Evolutionary conservation across 2,797 vertebrate species (phyloP), one percentile per base, ranked within the genome.

Genomic region (Heteromormyrus szaboi): DNA sequence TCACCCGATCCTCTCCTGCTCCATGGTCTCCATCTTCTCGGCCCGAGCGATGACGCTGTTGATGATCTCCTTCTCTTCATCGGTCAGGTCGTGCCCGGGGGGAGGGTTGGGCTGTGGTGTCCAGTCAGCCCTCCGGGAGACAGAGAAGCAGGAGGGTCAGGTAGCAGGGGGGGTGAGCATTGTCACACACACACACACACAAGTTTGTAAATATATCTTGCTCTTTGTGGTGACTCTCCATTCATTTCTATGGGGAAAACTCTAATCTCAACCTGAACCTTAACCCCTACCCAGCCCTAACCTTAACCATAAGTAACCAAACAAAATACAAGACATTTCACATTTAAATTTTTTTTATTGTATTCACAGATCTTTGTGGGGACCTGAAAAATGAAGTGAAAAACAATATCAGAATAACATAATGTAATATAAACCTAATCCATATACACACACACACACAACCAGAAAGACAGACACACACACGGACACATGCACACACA

Each of bases 31-130:
- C 98, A 99, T 99, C 92, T 99, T 99, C 95, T 98, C 97, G 0
- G 98, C 98, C 0, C 98, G 96, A 44, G 96, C 97, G 0, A 99
- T 99, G 91, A 99, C 98, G 0, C 91, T 90, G 95, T 99, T 99
- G 94, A 99, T 99, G 89, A 99, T 98, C 92, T 98, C 98, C 92
- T 99, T 99, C 94, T 99, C 98, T 91, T 99, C 98, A 1, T 99
- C 97, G 0, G 98, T 99, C 93, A 99, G 96, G 90, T 99, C 98
- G 86, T 95, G 93, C 90, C 92, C 93, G 12, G 95, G 87, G 87
- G 93, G 92, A 9, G 94, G 90, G 33, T 95, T 93, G 9, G 93
- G 91, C 91, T 95, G 92, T 89, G 89, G 89, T 79, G 93, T 94
- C 95, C 95, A 95, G 92, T 91, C 94, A 50, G 91, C 93, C 92